Evolutionary conservation across 2,888 invertebrate genomes (phyloP), one percentile per base, ranked within the genome.

Genomic region (Marronus borbonicus): DNA sequence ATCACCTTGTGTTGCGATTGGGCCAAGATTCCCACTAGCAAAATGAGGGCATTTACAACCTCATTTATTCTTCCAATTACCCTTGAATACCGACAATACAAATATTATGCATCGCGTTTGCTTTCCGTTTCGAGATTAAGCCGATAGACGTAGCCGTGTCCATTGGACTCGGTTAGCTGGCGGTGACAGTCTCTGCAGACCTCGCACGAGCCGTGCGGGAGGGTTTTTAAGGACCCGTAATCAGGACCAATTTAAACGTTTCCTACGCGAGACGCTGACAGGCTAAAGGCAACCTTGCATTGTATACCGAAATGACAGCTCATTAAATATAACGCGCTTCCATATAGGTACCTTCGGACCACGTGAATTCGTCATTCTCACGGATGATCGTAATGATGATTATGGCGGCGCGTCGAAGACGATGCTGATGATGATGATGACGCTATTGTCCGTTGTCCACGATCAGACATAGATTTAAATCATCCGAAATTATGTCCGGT

Each of bases 241-340:
- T 79, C 79, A 79, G 74, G 77, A 58, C 77, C 79, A 79, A 79
- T 79, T 79, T 79, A 79, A 79, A 79, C 77, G 77, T 79, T 79
- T 77, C 66, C 76, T 68, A 74, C 58, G 65, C 74, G 58, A 72
- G 76, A 79, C 74, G 79, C 77, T 79, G 79, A 79, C 79, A 79
- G 60, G 65, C 76, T 66, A 74, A 77, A 77, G 79, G 77, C 68
- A 77, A 76, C 78, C 80, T 80, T 70, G 60, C 76, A 76, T 78
- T 78, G 78, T 81, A 78, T 76, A 74, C 68, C 76, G 72, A 79
- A 79, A 78, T 79, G 78, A 79, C 79, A 69, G 79, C 78, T 77
- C 78, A 80, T 80, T 79, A 80, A 78, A 69, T 77, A 79, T 79
- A 78, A 79, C 79, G 64, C 77, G 79, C 78, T 66, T 70, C 77